phyloP scores from a whole-genome alignment of 2,797 vertebrate species.

The Perodicticus potto region DNA sequence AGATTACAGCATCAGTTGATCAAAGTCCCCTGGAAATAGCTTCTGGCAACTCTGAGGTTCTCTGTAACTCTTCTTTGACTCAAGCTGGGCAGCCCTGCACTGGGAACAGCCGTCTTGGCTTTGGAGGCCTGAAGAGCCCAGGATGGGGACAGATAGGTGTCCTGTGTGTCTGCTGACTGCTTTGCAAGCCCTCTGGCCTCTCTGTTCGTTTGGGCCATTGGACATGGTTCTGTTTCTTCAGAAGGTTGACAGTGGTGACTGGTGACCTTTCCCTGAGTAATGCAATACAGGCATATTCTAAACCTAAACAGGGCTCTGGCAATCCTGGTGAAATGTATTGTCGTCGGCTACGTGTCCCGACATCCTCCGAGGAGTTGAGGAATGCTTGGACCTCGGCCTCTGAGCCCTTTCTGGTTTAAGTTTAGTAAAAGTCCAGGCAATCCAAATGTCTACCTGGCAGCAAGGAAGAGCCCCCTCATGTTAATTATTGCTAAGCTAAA shows the following conservation, averaged over 20 bases:
- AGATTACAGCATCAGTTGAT: slow-evolving; percentile 90
- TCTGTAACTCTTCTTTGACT: slow-evolving; percentile 84
- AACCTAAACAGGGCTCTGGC: slow-evolving; percentile 86
- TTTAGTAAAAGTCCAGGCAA: slow-evolving; percentile 85
- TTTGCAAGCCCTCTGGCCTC: neutral
- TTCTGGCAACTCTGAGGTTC: slow-evolving; percentile 86
- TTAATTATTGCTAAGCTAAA: slow-evolving; percentile 86
- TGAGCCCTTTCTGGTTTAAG: slow-evolving; percentile 81
- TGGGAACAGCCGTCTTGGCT: slow-evolving; percentile 48
- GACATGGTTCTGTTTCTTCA: slow-evolving; percentile 62
- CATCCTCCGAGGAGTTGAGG: slow-evolving; percentile 84
- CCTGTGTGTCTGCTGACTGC: neutral
- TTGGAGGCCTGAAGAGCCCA: neutral
- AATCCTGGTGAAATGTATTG: slow-evolving; percentile 85
- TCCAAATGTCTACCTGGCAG: slow-evolving; percentile 88
- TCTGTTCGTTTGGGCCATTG: slow-evolving; percentile 14
- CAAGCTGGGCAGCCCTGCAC: slow-evolving; percentile 20
- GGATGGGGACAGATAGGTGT: slow-evolving; percentile 35
- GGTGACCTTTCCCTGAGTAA: slow-evolving; percentile 84
- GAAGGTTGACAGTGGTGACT: slow-evolving; percentile 77
- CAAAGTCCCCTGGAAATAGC: slow-evolving; percentile 91
- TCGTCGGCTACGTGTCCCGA: slow-evolving; percentile 85
- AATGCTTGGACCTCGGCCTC: slow-evolving; percentile 85
- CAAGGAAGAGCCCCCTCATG: slow-evolving; percentile 77
- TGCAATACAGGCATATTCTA: slow-evolving; percentile 82